Evolutionary conservation across 2,113 vertebrate species (phyloP).

Genomic region (Nicator chloris): DNA sequence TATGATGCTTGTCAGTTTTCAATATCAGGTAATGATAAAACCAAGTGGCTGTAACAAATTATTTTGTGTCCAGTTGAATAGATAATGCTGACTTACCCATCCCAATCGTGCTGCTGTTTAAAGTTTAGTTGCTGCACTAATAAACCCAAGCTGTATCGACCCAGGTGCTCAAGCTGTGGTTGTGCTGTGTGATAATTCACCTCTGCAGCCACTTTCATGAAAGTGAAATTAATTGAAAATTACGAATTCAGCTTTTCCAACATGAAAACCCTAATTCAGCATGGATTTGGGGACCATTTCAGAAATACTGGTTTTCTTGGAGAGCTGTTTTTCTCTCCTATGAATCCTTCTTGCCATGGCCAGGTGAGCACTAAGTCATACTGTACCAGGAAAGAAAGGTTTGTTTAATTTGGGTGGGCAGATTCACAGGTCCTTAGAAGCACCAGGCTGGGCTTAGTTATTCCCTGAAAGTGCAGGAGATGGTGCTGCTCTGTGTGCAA

Average conservation of each 20-base stretch:
- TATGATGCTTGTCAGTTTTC: slow-evolving; percentile 36
- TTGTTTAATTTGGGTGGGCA: neutral
- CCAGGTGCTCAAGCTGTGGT: neutral
- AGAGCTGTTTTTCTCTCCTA: neutral
- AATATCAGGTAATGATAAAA: slow-evolving; percentile 32
- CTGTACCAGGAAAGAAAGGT: neutral
- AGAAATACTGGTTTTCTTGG: neutral
- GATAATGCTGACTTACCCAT: neutral
- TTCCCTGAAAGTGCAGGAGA: neutral
- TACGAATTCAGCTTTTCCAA: neutral
- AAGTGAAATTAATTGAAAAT: neutral
- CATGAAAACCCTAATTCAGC: neutral
- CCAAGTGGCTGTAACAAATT: slow-evolving; percentile 47
- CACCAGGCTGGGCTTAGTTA: neutral
- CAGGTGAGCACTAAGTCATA: neutral
- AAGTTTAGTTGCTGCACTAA: neutral
- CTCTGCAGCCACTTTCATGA: neutral
- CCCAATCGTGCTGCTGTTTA: neutral
- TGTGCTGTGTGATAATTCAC: neutral
- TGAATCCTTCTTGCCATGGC: neutral
- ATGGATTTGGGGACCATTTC: neutral
- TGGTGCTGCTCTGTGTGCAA: neutral
- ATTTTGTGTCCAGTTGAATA: slow-evolving; percentile 39
- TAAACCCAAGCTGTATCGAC: neutral
- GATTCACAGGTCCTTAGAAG: neutral